Percentiles rank a stretch among this genome's conserved stretches.
phyloP scores from a whole-genome alignment of 2,888 invertebrate species.

The Macrophya annulata region DNA sequence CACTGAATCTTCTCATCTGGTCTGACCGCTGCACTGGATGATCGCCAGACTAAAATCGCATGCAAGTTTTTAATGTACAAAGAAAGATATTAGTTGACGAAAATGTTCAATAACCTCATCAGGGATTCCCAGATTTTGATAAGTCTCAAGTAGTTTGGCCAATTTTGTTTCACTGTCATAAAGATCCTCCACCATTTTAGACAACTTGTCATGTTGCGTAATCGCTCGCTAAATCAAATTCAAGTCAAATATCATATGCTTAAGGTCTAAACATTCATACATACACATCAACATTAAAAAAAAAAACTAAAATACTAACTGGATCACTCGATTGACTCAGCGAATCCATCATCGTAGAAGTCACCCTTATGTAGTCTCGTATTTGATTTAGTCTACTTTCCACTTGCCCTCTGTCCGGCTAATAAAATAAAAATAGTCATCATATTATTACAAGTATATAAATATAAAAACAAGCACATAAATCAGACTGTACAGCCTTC shows the following conservation, averaged over 20 bases:
- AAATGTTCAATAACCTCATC: constrained; percentile 70
- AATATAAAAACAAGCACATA: not conserved
- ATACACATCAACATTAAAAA: constrained; percentile 29
- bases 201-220: constrained; percentile 82
- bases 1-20: constrained; percentile 70
- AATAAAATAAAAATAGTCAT: constrained; percentile 53
- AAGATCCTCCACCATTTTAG: constrained; percentile 86
- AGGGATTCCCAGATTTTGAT: constrained; percentile 70
- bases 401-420: constrained; percentile 86
- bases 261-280: not conserved
- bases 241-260: constrained; percentile 55
- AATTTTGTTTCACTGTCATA: constrained; percentile 87
- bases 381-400: constrained; percentile 87
- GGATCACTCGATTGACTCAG: constrained; percentile 87
- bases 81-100: constrained; percentile 50
- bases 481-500: constrained; percentile 18
- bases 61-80: constrained; percentile 64
- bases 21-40: constrained; percentile 80
- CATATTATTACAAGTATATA: constrained; percentile 33
- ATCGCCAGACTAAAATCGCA: constrained; percentile 78
- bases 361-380: constrained; percentile 87
- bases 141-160: constrained; percentile 81
- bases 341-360: constrained; percentile 86
- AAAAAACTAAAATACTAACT: constrained; percentile 78
- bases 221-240: constrained; percentile 71